Base-by-base conservation (phyloP, 2,888 invertebrate species). In the Eretmocerus hayati region DNA sequence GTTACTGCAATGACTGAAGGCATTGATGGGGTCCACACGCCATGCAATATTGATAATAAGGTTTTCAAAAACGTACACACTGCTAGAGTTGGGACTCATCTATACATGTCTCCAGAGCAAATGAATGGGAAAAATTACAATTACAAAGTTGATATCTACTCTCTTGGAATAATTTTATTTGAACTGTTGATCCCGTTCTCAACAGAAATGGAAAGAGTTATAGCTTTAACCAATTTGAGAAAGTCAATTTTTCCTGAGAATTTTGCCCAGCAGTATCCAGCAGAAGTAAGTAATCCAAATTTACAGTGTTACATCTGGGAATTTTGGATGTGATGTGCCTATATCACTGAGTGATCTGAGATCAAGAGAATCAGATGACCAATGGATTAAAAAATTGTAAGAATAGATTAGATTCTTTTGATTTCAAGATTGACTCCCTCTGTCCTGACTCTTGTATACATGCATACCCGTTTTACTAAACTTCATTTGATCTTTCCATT, bases 31-130 rank as follows among this genome's bases (percentile, higher is more conserved):
- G 61, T 64, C 2, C 58, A 55, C 49, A 64, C 62, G 5, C 60
- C 61, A 4, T 52, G 55, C 16, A 52, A 54, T 54, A 62, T 49
- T 58, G 67, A 58, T 59, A 68, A 48, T 63, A 64, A 53, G 50
- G 55, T 46, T 59, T 61, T 16, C 63, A 52, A 54, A 30, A 48
- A 65, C 52, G 56, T 67, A n/a, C 77, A 78, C 52, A 78, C 78
- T 1, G 76, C 77, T 37, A 76, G 79, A 56, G 84, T 84, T 32
- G 93, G 97, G 20, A 99, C 99, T 0, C 85, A 87, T 56, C 77
- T 96, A 2, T 99, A 99, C 72, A 99, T 99, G 97, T 94, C 95
- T 32, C 97, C 97, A 1, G 97, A 99, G 68, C 96, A 96, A 74
- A 74, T 84, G 22, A 74, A 76, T 11, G 84, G 87, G 0, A 76